Evolutionary conservation across 2,888 invertebrate species (phyloP), one percentile per base, ranked within the genome.

Genomic region (Eupithecia centaureata): DNA sequence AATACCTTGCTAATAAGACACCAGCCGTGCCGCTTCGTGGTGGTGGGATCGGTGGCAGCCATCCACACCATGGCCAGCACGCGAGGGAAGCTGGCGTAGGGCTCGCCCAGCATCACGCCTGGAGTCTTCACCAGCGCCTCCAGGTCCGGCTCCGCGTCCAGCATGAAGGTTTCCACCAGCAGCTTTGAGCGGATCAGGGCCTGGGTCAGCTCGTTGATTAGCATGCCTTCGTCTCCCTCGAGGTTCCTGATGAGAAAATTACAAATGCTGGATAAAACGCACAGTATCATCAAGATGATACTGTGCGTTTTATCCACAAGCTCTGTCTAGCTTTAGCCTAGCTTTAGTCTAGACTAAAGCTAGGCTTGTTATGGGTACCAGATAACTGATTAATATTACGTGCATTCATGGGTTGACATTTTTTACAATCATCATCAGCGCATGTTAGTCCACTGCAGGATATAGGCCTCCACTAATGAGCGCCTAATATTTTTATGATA

Each of bases 11-110:
- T 80, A 5, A 91, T 72, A 12, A 86, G 82, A 77, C 91, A 91
- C 91, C 90, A 90, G 28, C 91, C 91, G 63, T 79, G 79, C 65
- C 83, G 87, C 70, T 81, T 84, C 0, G 82, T 84, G 0, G 82
- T 80, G 0, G 77, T 78, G 0, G 90, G 86, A 67, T 91, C 91
- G 0, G 90, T 86, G 3, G 87, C 80, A 0, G 83, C 73, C 79
- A 91, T 81, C 91, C 91, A 91, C 1, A 84, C 63, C 79, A 89
- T 82, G 0, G 87, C 86, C 25, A 91, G 68, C 8, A 90, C 81
- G 75, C 87, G 86, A 0, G 91, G 91, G 64, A 91, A 90, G 2
- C 90, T 91, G 0, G 82, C 76, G 69, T 90, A 89, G 0, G 91
- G 90, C 64, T 91, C 89, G 0, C 89, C 90, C 77, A 84, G 81